Evolutionary conservation across 2,113 vertebrate species (phyloP), one percentile per base, ranked within the genome.

Genomic region (Synodontis membranacea): DNA sequence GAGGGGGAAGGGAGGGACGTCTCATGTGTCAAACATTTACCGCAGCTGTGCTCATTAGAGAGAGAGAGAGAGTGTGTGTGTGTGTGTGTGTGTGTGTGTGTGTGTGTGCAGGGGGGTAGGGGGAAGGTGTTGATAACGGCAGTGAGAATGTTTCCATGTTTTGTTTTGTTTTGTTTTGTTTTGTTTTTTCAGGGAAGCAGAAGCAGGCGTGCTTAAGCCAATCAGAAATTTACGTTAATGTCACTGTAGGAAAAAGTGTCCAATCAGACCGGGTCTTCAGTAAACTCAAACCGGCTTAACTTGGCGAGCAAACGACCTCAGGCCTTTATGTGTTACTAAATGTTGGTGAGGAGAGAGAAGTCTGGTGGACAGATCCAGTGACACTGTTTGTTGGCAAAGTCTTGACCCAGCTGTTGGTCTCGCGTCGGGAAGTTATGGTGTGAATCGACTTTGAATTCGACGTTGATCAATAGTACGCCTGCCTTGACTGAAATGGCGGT

Each of bases 41-140:
- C 62, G 72, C 76, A 84, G 79, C 80, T 81, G 80, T 83, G 75
- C 48, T 80, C 81, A 82, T 83, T 86, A 72, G 31, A 75, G 50
- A 7, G 7, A 31, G 28, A 80, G 9, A 72, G 31, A 75, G 50
- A 7, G 7, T 42, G 28, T 82, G 9, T 54, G 5, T 81, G 58
- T 72, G 83, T 88, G 86, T 56, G 58, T 42, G 52, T 19, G 31
- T 84, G 81, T 90, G 86, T 86, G 85, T 87, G 82, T 62, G 21
- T 83, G 34, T 64, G 82, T 78, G 88, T 86, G 83, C 74, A 60
- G 75, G 48, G 52, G 76, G 80, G 82, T 17, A n/a, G 44, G 76
- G 44, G 21, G 28, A 46, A 84, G n/a, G 74, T 83, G 82, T 34
- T 86, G 85, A 56, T 70, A 81, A 56, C 76, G 74, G 58, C 64